Evolutionary conservation across 2,888 invertebrate species (phyloP).

Genomic region (Tupiocoris notatus): DNA sequence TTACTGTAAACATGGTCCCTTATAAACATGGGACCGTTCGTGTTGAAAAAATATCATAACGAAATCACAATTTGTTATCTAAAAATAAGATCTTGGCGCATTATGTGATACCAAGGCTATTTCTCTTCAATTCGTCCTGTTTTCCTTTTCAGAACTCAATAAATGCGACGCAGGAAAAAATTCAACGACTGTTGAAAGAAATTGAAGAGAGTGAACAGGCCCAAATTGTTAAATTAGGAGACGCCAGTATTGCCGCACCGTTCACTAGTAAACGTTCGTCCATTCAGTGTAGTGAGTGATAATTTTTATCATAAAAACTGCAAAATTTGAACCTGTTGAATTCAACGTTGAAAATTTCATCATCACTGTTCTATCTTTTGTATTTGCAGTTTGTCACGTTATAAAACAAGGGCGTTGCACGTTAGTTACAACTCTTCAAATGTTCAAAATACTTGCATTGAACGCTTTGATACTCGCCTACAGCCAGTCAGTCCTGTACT

Average conservation of each 20-base stretch:
- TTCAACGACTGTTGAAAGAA: constrained; percentile 76
- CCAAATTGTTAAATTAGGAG: constrained; percentile 91
- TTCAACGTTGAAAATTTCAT: too few relatives aligned
- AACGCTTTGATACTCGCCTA: constrained; percentile 98
- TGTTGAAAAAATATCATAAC: too few relatives aligned
- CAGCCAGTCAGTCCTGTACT: constrained; percentile 95
- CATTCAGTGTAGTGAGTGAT: constrained; percentile 82
- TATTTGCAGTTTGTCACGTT: constrained; percentile 88
- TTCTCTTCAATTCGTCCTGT: too few relatives aligned
- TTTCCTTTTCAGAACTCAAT: constrained; percentile 51
- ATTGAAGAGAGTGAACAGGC: constrained; percentile 83
- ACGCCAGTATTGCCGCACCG: constrained; percentile 98
- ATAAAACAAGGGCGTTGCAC: constrained; percentile 99
- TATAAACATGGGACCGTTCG: too few relatives aligned
- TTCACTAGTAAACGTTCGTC: constrained; percentile 97
- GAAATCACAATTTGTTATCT: too few relatives aligned
- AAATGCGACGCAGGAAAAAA: constrained; percentile 55
- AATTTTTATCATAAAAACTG: neutral
- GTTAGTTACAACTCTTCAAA: constrained; percentile 96
- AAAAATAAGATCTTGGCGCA: too few relatives aligned
- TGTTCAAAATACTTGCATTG: constrained; percentile 99
- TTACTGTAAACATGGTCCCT: too few relatives aligned
- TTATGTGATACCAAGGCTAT: too few relatives aligned
- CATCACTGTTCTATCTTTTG: too few relatives aligned
- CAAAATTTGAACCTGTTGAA: too few relatives aligned